Conservation (phyloP, 2,797 vertebrate genomes). For the Falco concolor region DNA sequence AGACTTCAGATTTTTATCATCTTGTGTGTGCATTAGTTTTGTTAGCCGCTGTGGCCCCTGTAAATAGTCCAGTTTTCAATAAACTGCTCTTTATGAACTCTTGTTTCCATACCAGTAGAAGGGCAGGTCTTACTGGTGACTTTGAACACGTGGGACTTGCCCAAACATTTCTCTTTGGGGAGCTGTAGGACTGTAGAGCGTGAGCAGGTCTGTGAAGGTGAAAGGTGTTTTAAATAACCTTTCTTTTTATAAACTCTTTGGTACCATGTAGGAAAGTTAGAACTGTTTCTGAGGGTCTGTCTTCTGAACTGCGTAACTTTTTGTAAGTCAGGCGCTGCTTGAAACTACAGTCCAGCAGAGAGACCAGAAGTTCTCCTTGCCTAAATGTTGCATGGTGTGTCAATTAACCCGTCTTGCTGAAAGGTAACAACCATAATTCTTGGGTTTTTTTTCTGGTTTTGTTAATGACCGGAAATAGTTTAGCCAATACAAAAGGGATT, state of each 20-base stretch:
- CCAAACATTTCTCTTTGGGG: neutral
- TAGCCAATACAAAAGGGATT: too few relatives aligned
- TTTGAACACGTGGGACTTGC: neutral
- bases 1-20: neutral
- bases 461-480: neutral
- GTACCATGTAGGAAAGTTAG: neutral
- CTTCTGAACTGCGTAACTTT: neutral
- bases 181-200: neutral
- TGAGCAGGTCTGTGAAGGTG: neutral
- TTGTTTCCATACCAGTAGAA: neutral
- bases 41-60: neutral
- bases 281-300: neutral
- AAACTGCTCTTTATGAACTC: neutral
- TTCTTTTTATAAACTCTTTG: neutral
- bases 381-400: neutral
- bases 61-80: neutral
- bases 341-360: neutral
- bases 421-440: neutral
- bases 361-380: neutral
- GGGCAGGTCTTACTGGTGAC: neutral
- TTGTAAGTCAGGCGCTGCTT: neutral
- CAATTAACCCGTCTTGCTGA: neutral
- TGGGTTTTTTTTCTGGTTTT: neutral
- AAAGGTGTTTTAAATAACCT: neutral
- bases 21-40: fast-evolving